These are phyloP conservation scores for Nomada goodeniana DNA, from an alignment of 2,888 invertebrate genomes.

Conservation along the genomic window DNA sequence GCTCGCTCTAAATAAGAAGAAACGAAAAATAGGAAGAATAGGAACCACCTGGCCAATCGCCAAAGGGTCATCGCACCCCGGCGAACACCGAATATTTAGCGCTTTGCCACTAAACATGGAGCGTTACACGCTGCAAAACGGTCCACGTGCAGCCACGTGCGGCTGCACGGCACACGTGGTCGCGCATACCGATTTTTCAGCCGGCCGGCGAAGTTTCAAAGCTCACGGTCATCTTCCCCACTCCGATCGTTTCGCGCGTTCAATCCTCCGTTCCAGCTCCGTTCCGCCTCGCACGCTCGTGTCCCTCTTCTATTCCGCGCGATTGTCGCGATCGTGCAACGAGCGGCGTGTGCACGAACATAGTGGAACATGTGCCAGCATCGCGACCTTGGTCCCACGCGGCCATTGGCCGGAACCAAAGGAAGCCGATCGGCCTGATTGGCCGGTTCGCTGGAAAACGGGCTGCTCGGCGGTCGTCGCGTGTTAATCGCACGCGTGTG, in stretches of 20 bases:
- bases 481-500: constrained; percentile 8
- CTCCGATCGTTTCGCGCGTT: constrained; percentile 50
- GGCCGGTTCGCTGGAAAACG: constrained; percentile 47
- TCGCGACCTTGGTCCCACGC: constrained; percentile 82
- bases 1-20: no score
- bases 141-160: constrained; percentile 3
- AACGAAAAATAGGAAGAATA: no score
- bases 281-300: not conserved
- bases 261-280: constrained; percentile 19
- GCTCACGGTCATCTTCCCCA: constrained; percentile 58
- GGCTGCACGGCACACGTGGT: constrained; percentile 33
- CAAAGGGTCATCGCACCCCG: not conserved
- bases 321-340: constrained; percentile 48
- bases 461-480: not conserved
- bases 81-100: not conserved
- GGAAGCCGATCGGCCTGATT: constrained; percentile 72
- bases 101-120: not conserved
- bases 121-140: not conserved
- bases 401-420: constrained; percentile 80
- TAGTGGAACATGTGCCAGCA: constrained; percentile 73
- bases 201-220: constrained; percentile 46
- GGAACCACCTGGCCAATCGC: no score
- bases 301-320: not conserved
- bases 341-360: not conserved
- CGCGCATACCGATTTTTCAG: constrained; percentile 41